Base-by-base conservation (phyloP, 2,113 vertebrate genomes). In the Hucho hucho region DNA sequence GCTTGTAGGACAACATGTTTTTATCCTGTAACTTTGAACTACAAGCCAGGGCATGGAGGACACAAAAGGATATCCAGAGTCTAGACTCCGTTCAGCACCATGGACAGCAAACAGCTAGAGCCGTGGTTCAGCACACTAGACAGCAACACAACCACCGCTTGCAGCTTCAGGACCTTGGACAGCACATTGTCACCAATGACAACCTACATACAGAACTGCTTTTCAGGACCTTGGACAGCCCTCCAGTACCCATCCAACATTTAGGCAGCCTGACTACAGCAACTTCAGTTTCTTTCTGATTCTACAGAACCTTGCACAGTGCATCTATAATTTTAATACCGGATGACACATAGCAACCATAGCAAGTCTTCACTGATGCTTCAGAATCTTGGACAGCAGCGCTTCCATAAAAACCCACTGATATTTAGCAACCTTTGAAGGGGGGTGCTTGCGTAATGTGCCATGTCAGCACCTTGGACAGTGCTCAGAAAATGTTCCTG, bases 51-150 rank as follows among this genome's bases (percentile, higher is more conserved):
- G 4, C 1, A 24, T 26, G 1, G 6, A 46, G 46, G 67, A 59
- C 63, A 49, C 76, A 64, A 28, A 59, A 61, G 13, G 14, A 1
- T 43, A 43, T 43, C 9, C 37, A 2, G 37, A 11, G 37, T 43
- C 37, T 2, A 25, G 49, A 58, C 68, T 72, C 4, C 16, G 58
- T 85, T 82, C 77, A 87, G 77, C 7, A 82, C 79, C 82, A 75
- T 0, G 56, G 79, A 85, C 78, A 81, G 37, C 22, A 22, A 2
- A 16, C 63, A 4, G 25, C 22, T 4, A 56, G 53, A 56, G 20
- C 53, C 0, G 4, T 56, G 3, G 53, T 56, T 56, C 12, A 26
- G 43, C 5, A 73, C 63, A 56, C 70, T 59, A 20, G 28, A 69
- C 28, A 77, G 64, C n/a, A n/a, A n/a, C 16, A 61, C 20, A 11